Evolutionary conservation across 1,140 invertebrate species (phyloP).

Genomic region (Stenopsyche tienmushanensis): DNA sequence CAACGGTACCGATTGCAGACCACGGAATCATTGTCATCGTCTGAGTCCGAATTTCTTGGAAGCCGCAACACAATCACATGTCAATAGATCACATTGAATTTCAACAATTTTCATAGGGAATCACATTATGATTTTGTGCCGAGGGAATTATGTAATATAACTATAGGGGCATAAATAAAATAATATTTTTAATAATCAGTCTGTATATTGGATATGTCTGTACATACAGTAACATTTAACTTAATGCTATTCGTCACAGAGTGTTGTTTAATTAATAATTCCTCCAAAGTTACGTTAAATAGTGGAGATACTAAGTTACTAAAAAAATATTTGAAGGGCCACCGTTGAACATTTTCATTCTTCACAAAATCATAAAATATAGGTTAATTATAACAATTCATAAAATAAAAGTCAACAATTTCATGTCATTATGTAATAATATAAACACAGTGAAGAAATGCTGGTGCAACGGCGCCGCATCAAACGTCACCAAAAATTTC

Average conservation of each 20-base stretch:
- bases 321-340: slow-evolving; percentile 36
- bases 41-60: too few species aligned
- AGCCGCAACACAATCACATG: too few species aligned
- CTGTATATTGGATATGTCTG: slow-evolving; percentile 61
- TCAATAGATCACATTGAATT: too few species aligned
- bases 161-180: too few species aligned
- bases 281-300: slow-evolving; percentile 35
- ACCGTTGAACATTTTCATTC: slow-evolving; percentile 7
- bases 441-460: slow-evolving; percentile 29
- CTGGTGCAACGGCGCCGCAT: slow-evolving; percentile 15
- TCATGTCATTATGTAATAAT: slow-evolving; percentile 22
- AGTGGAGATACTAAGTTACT: slow-evolving; percentile 35
- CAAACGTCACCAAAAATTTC: slow-evolving; percentile 45
- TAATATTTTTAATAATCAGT: slow-evolving; percentile 57
- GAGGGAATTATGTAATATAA: too few species aligned
- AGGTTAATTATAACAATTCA: slow-evolving; percentile 38
- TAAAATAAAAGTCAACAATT: slow-evolving; percentile 39
- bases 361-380: slow-evolving; percentile 38
- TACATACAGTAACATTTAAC: slow-evolving; percentile 44
- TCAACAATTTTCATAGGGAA: too few species aligned
- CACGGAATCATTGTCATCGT: too few species aligned
- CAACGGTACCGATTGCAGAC: too few species aligned
- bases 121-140: too few species aligned
- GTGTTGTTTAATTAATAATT: slow-evolving; percentile 31
- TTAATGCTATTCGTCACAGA: slow-evolving; percentile 40